These are phyloP conservation scores for Limnothrissa miodon DNA, from an alignment of 2,113 vertebrate species.

Conservation along the genomic window DNA sequence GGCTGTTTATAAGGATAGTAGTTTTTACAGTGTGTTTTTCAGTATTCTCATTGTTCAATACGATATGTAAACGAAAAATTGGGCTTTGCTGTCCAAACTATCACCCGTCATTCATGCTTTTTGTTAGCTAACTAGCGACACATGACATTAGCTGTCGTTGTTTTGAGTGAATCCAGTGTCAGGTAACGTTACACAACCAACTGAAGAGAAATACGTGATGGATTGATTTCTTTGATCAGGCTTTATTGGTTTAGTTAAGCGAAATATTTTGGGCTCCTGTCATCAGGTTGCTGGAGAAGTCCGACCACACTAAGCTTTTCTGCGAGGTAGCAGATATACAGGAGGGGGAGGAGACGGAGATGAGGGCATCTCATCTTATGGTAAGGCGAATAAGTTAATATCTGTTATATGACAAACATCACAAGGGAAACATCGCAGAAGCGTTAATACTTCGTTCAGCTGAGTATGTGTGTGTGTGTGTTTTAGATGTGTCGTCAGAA, in stretches of 20 bases:
- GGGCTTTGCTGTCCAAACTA: not conserved
- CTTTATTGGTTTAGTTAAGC: not conserved
- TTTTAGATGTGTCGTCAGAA: constrained; percentile 65
- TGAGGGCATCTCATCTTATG: constrained; percentile 58
- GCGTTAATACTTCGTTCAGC: not conserved
- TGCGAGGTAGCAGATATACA: constrained; percentile 46
- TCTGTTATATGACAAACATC: too few species aligned
- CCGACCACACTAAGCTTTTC: constrained; percentile 53
- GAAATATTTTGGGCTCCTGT: not conserved
- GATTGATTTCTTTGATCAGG: not conserved
- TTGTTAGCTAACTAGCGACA: not conserved
- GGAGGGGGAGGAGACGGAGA: constrained; percentile 51
- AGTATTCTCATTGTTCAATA: not conserved
- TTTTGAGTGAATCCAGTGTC: not conserved
- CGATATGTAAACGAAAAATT: not conserved
- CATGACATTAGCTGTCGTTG: not conserved
- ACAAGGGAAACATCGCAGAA: not conserved
- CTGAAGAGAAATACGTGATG: not conserved
- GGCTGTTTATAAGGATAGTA: not conserved
- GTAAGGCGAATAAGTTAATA: constrained; percentile 45
- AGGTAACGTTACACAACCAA: too few species aligned
- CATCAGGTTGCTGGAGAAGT: constrained; percentile 59
- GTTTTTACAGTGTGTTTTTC: not conserved
- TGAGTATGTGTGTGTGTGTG: constrained; percentile 3
- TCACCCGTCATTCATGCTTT: not conserved